Percentiles rank a stretch among this genome's conserved stretches.
Evolutionary conservation across 2,797 vertebrate species (phyloP).

Genomic region (Ptychadena robeensis): DNA sequence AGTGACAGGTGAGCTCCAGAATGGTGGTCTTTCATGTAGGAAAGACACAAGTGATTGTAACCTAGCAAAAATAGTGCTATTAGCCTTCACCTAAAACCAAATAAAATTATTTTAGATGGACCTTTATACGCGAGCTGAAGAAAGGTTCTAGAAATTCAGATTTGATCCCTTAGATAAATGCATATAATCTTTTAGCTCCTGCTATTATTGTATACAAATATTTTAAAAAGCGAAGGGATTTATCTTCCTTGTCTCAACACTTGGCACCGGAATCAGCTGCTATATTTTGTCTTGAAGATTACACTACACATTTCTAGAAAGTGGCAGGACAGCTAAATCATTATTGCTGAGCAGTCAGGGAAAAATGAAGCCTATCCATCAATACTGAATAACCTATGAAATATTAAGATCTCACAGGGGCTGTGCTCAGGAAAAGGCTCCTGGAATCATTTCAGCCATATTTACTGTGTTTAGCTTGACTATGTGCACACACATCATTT

Average conservation of each 20-base stretch:
- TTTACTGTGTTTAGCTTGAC: not conserved
- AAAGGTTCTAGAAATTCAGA: not conserved
- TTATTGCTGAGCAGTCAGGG: slow-evolving; percentile 49
- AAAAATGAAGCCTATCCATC: slow-evolving; percentile 59
- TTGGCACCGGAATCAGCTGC: slow-evolving; percentile 32
- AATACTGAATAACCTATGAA: slow-evolving; percentile 50
- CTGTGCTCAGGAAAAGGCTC: slow-evolving; percentile 10
- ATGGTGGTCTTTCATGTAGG: not conserved
- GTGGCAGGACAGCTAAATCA: slow-evolving; percentile 53
- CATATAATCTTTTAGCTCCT: not conserved
- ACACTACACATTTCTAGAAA: slow-evolving; percentile 41
- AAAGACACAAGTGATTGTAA: not conserved
- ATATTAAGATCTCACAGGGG: slow-evolving; percentile 51
- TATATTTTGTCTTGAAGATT: slow-evolving; percentile 43
- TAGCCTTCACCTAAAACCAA: not conserved
- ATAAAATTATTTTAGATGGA: not conserved
- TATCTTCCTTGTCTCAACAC: not conserved
- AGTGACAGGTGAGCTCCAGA: not conserved
- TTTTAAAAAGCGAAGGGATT: slow-evolving; percentile 19
- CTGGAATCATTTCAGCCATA: not conserved
- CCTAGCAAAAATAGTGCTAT: not conserved
- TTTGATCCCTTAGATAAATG: not conserved
- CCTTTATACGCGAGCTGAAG: too few relatives aligned
- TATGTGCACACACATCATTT: not conserved
- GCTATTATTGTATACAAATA: slow-evolving; percentile 8